Evolutionary conservation across 2,113 vertebrate genomes (phyloP).

Genomic region (Hepsetus odoe): DNA sequence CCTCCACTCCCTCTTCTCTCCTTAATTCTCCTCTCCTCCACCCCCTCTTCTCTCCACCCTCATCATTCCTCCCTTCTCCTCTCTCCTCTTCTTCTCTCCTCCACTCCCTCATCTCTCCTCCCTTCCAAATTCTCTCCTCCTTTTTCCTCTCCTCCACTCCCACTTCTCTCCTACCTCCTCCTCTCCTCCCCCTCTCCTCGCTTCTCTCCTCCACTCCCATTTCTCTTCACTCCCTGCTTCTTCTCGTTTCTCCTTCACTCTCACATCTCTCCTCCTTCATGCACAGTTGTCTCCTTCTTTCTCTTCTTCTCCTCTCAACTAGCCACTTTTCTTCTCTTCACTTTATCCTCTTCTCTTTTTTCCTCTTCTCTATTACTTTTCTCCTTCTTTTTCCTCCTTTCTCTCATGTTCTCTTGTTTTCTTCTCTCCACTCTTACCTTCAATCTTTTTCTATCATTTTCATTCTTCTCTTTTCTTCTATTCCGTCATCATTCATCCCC

Average conservation of each 20-base stretch:
- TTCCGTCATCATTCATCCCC: background rate
- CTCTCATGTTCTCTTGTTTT: background rate
- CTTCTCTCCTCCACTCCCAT: background rate
- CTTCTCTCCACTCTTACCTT: conserved; percentile 44
- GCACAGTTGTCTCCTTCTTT: background rate
- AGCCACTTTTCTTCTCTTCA: background rate
- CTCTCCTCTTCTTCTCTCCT: conserved; percentile 28
- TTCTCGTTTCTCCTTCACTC: background rate
- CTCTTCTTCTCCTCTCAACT: conserved; percentile 44
- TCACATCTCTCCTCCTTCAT: no score
- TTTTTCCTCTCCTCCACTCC: conserved; percentile 48
- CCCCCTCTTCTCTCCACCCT: conserved; percentile 39
- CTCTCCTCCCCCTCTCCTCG: background rate
- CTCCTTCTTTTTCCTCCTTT: background rate
- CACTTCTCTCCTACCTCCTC: conserved; percentile 48
- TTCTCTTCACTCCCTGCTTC: conserved; percentile 23
- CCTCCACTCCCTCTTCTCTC: conserved; percentile 36
- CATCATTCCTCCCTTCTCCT: conserved; percentile 50
- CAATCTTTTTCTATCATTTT: conserved; percentile 57
- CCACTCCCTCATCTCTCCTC: background rate
- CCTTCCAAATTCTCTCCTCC: background rate
- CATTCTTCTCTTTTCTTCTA: background rate
- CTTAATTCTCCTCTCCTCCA: conserved; percentile 36
- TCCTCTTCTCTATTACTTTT: background rate
- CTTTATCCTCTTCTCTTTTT: background rate